Conservation (phyloP, 1,140 invertebrate species). For the Scylla paramamosain region DNA sequence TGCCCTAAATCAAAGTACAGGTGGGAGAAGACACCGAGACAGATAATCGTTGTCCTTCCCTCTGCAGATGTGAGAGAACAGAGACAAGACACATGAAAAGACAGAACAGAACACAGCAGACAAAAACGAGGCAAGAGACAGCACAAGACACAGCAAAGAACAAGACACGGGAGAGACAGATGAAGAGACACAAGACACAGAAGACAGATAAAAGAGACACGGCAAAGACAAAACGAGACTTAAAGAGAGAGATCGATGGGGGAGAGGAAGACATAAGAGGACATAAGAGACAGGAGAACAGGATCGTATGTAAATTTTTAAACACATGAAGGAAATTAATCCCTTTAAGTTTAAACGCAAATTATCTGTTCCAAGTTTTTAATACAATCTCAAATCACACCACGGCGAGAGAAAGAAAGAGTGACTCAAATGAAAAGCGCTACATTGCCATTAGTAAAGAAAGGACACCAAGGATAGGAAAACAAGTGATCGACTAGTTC, state of each 20-base stretch:
- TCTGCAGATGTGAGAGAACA: too few species aligned
- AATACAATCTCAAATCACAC: neutral
- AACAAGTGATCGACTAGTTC: too few species aligned
- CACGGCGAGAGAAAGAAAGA: neutral
- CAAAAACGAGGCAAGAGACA: neutral
- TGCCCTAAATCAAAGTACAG: too few species aligned
- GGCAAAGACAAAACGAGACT: neutral
- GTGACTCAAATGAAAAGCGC: too few species aligned
- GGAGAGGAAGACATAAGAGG: neutral
- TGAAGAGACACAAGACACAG: neutral
- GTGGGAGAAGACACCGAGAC: too few species aligned
- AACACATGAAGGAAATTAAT: neutral
- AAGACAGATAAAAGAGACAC: neutral
- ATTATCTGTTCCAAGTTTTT: neutral
- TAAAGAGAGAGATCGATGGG: neutral
- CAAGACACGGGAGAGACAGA: neutral
- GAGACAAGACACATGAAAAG: too few species aligned
- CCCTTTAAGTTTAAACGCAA: neutral
- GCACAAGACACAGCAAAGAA: neutral
- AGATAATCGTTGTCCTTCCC: too few species aligned
- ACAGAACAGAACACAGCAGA: neutral
- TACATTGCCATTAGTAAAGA: too few species aligned
- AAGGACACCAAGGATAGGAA: too few species aligned
- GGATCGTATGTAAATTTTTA: neutral
- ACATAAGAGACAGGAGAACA: neutral